Conservation (phyloP, 2,113 vertebrate species). For the Calidris pugnax region DNA sequence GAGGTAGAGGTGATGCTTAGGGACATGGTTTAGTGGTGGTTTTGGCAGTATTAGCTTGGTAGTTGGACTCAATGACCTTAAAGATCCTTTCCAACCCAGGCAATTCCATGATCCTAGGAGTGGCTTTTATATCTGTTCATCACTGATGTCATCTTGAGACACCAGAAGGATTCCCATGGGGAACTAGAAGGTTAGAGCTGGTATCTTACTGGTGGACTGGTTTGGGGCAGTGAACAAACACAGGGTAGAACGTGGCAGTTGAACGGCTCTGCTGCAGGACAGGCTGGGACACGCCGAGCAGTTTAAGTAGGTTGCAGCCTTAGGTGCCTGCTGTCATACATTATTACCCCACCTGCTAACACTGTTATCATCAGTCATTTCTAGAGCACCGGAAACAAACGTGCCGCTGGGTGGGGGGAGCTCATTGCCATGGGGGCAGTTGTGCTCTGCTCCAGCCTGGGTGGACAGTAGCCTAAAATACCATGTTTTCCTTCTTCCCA, state of each 20-base stretch:
- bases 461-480: not conserved
- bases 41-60: not conserved
- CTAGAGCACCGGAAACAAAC: not conserved
- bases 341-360: not conserved
- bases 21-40: not conserved
- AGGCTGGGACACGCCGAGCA: not conserved
- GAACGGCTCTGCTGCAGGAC: not conserved
- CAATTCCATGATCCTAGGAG: not conserved
- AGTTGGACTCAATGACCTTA: not conserved
- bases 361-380: not conserved
- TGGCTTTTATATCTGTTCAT: not conserved
- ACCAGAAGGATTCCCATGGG: not conserved
- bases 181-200: not conserved
- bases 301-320: not conserved
- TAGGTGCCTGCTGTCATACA: not conserved
- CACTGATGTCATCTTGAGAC: not conserved
- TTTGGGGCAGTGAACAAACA: not conserved
- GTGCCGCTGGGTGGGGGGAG: not conserved
- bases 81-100: not conserved
- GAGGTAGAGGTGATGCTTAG: not conserved
- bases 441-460: not conserved
- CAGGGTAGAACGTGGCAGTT: accelerated
- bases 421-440: not conserved
- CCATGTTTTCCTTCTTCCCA: not conserved
- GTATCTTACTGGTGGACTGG: not conserved